A percentile compares a stretch with the other conserved stretches of the same genome.
Evolutionary conservation across 2,113 vertebrate species (phyloP).

Genomic region (Cynopterus brachyotis): DNA sequence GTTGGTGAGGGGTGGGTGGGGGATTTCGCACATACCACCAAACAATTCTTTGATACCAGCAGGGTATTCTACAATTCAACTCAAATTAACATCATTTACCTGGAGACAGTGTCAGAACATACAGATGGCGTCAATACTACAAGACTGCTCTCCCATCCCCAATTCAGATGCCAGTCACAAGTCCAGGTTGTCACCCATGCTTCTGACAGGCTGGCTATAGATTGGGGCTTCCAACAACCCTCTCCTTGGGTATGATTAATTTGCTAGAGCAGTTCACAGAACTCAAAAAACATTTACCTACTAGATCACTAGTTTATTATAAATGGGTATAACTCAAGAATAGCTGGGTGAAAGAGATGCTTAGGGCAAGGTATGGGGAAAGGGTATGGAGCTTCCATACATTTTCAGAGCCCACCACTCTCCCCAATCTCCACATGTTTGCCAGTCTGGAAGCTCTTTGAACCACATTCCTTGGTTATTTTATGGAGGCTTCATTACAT

Average conservation of each 20-base stretch:
- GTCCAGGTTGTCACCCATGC: background rate
- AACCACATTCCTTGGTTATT: background rate
- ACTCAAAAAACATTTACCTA: too few relatives aligned
- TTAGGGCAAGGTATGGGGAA: too few relatives aligned
- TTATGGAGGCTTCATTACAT: background rate
- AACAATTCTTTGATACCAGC: background rate
- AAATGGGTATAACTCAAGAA: too few relatives aligned
- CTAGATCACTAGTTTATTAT: too few relatives aligned
- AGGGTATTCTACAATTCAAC: too few relatives aligned
- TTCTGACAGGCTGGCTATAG: background rate
- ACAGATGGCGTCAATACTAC: background rate
- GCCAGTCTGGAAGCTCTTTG: background rate
- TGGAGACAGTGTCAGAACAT: background rate
- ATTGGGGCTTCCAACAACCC: background rate
- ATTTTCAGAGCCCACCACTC: background rate
- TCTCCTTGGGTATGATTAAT: background rate
- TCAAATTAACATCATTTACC: background rate
- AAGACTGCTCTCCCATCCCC: background rate
- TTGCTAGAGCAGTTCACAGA: background rate
- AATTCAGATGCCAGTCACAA: background rate
- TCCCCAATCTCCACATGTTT: background rate
- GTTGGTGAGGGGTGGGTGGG: too few relatives aligned
- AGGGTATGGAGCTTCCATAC: too few relatives aligned
- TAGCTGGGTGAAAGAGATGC: too few relatives aligned
- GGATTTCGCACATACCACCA: background rate